These are phyloP conservation scores for Limonius californicus DNA, from an alignment of 1,140 invertebrate genomes.

Conservation along the genomic window DNA sequence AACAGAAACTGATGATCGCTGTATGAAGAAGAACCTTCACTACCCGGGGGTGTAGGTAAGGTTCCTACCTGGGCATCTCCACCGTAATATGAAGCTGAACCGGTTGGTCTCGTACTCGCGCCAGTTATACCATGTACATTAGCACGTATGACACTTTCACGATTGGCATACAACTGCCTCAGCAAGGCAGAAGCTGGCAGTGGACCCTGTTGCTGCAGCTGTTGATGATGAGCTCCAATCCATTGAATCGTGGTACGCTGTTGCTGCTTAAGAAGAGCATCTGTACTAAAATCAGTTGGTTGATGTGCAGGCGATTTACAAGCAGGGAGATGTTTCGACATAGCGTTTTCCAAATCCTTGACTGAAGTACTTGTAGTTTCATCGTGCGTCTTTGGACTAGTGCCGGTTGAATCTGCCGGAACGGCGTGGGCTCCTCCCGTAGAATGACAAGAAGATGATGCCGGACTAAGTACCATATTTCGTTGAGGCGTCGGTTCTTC, in stretches of 20 bases:
- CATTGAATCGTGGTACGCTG: conserved; percentile 89
- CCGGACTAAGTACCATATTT: conserved; percentile 55
- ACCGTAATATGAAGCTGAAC: conserved; percentile 41
- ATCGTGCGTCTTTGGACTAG: conserved; percentile 49
- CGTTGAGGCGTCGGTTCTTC: conserved; percentile 46
- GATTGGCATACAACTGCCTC: conserved; percentile 85
- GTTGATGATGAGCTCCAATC: conserved; percentile 82
- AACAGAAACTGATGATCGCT: conserved; percentile 65
- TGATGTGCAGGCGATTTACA: conserved; percentile 59
- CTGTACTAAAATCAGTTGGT: conserved; percentile 82
- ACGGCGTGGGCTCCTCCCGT: conserved; percentile 46
- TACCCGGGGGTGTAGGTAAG: conserved; percentile 81
- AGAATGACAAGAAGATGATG: conserved; percentile 57
- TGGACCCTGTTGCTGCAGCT: conserved; percentile 51
- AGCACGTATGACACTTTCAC: conserved; percentile 90
- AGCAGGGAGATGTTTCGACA: conserved; percentile 90
- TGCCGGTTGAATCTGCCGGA: conserved; percentile 41
- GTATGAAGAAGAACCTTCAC: conserved; percentile 72
- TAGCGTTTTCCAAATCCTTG: conserved; percentile 90
- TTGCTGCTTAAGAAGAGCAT: conserved; percentile 76
- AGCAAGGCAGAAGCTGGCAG: conserved; percentile 80
- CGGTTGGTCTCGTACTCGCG: conserved; percentile 48
- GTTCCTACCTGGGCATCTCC: conserved; percentile 57
- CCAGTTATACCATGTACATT: conserved; percentile 73
- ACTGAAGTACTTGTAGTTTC: conserved; percentile 59